Percentiles rank a stretch among this genome's conserved stretches.
Evolutionary conservation across 2,113 vertebrate species (phyloP).

Genomic region (Rhinoptilus africanus): DNA sequence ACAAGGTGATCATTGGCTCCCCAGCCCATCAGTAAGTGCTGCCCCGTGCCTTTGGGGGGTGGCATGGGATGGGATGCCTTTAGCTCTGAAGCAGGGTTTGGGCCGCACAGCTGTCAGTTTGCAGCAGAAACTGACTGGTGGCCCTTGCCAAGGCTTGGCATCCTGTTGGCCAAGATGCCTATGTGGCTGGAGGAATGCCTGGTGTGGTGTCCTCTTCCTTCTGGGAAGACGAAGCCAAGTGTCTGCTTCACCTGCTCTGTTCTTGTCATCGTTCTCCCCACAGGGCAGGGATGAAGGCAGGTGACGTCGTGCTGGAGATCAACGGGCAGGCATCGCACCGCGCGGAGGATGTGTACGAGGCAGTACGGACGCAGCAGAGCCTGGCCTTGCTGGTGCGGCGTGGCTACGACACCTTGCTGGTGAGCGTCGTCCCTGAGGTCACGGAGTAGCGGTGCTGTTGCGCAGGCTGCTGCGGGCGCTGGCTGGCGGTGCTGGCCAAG

Average conservation of each 20-base stretch:
- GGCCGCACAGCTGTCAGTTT: neutral
- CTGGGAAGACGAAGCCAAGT: fast-evolving
- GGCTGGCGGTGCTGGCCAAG: neutral
- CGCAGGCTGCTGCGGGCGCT: fast-evolving
- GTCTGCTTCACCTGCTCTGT: neutral
- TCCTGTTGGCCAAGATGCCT: neutral
- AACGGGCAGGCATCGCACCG: constrained; percentile 75
- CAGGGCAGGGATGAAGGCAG: constrained; percentile 79
- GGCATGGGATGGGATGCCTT: neutral
- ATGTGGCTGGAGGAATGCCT: neutral
- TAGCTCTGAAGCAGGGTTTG: neutral
- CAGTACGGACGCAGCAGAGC: constrained; percentile 78
- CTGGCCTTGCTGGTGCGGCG: constrained; percentile 84
- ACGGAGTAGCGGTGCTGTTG: constrained; percentile 71
- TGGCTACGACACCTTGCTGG: constrained; percentile 70
- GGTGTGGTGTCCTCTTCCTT: neutral
- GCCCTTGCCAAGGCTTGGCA: neutral
- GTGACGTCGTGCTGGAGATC: constrained; percentile 79
- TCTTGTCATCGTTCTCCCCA: fast-evolving
- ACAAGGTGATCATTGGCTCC: constrained; percentile 88
- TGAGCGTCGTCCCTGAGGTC: constrained; percentile 85
- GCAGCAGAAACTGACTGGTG: neutral
- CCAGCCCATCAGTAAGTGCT: constrained; percentile 85
- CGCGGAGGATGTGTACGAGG: constrained; percentile 87
- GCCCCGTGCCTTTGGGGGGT: neutral